phyloP scores from a whole-genome alignment of 2,888 invertebrate species.

The Sycophila texana region DNA sequence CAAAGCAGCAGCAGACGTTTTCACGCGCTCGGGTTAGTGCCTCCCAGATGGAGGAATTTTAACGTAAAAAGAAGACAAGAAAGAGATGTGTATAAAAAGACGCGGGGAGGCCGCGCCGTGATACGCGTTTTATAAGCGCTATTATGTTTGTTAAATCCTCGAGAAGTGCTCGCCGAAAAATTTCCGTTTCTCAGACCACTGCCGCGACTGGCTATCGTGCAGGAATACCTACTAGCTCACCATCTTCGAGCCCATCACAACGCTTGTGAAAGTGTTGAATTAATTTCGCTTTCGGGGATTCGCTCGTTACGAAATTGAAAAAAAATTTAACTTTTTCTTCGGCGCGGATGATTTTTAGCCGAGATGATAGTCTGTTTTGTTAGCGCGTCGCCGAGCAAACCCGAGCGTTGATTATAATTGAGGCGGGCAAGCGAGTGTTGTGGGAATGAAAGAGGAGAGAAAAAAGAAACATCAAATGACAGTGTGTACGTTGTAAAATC shows the following conservation, averaged over 20 bases:
- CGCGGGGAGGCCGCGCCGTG: background rate
- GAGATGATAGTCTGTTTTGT: conserved; percentile 4
- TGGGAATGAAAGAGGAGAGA: conserved; percentile 25
- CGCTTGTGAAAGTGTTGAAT: conserved; percentile 40
- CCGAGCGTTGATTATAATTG: conserved; percentile 50
- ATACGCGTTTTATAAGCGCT: conserved; percentile 32
- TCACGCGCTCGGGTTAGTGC: conserved; percentile 43
- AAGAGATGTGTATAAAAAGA: background rate
- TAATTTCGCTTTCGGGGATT: conserved; percentile 30
- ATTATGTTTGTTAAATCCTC: conserved; percentile 46
- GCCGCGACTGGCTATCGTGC: conserved; percentile 46
- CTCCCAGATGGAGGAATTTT: conserved; percentile 11
- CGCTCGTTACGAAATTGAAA: conserved; percentile 40
- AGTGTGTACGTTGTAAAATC: conserved; percentile 39
- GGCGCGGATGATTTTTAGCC: conserved; percentile 17
- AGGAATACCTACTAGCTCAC: conserved; percentile 35
- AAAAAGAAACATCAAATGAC: conserved; percentile 37
- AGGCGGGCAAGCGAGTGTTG: conserved; percentile 12
- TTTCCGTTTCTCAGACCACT: conserved; percentile 40
- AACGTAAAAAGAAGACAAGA: background rate
- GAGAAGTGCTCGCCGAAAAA: conserved; percentile 25
- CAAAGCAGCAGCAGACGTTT: conserved; percentile 12
- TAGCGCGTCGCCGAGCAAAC: conserved; percentile 20
- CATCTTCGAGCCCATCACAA: background rate
- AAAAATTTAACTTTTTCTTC: conserved; percentile 8